Evolutionary conservation across 2,888 invertebrate species (phyloP), one percentile per base, ranked within the genome.

Genomic region (Synergus gifuensis): DNA sequence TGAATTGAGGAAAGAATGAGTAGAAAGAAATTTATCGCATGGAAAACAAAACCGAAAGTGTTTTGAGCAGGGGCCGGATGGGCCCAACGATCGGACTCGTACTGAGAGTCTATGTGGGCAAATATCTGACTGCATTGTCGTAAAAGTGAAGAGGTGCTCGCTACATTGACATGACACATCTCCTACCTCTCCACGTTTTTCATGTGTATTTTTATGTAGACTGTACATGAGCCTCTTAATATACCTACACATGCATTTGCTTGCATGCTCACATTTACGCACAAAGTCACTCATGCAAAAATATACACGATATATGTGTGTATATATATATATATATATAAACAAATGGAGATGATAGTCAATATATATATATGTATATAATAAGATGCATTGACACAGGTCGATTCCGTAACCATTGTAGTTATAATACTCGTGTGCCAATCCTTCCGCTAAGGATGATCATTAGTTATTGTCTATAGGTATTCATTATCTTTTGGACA

Each of bases 31-130:
- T 22, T 46, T 46, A 54, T 36, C 12, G 28, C 28, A 54, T 36
- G 28, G n/a, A 28, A 18, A 77, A 64, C 22, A 44, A 77, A 77
- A 60, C n/a, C 28, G 77, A 77, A 77, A 77, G 62, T 77, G 60
- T 63, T 63, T 28, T n/a, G 40, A 62, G 22, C 28, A n/a, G 76
- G 49, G 58, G 28, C 60, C 54, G 40, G 60, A 76, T 63, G 77
- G 62, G 77, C 63, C 62, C 62, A 83, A 76, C 64, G 76, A 76
- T 79, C 81, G 78, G 79, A 77, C 79, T 76, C 78, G 80, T 22
- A 88, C 89, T 87, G 88, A 82, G 79, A 83, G 81, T 81, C 58
- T 83, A 86, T 83, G 86, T 78, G 83, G 79, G 82, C 80, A 83
- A 82, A 84, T 73, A 54, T 84, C 78, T 83, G 83, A 80, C 80